A percentile compares a stretch with the other conserved stretches of the same genome.
Conservation (phyloP, 2,888 invertebrate species). For the Brassicogethes aeneus region DNA sequence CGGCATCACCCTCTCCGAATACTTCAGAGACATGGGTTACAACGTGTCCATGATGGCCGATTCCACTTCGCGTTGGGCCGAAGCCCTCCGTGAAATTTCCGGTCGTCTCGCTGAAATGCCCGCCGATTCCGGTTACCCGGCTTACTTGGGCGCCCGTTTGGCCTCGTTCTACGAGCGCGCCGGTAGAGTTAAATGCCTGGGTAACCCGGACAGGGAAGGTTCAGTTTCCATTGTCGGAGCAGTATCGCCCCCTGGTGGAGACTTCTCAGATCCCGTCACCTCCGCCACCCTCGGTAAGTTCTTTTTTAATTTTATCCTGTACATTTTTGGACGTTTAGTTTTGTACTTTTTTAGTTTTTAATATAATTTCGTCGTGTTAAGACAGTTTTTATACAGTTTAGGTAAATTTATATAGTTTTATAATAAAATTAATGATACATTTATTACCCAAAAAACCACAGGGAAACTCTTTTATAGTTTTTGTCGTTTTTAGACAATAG, state of each 20-base stretch:
- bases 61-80: slow-evolving; percentile 99
- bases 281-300: slow-evolving; percentile 74
- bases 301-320: slow-evolving; percentile 1
- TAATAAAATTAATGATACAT: too few relatives aligned
- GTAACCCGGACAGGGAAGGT: slow-evolving; percentile 97
- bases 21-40: slow-evolving; percentile 99
- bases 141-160: slow-evolving; percentile 94
- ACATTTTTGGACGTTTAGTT: background rate
- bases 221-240: slow-evolving; percentile 99
- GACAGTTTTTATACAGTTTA: too few relatives aligned
- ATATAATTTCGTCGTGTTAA: slow-evolving; percentile 4
- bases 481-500: too few relatives aligned
- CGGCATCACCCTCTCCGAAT: slow-evolving; percentile 98
- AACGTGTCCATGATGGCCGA: slow-evolving; percentile 99
- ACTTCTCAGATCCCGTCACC: slow-evolving; percentile 99
- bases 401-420: too few relatives aligned
- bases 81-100: slow-evolving; percentile 98
- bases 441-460: too few relatives aligned
- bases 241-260: slow-evolving; percentile 99
- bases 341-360: too few relatives aligned
- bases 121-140: slow-evolving; percentile 97
- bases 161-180: slow-evolving; percentile 99
- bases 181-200: slow-evolving; percentile 92
- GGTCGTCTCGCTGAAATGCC: slow-evolving; percentile 99
- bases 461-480: too few relatives aligned